A percentile compares a stretch with the other conserved stretches of the same genome.
phyloP scores from a whole-genome alignment of 1,140 invertebrate species.

The Drosophila oshimai region DNA sequence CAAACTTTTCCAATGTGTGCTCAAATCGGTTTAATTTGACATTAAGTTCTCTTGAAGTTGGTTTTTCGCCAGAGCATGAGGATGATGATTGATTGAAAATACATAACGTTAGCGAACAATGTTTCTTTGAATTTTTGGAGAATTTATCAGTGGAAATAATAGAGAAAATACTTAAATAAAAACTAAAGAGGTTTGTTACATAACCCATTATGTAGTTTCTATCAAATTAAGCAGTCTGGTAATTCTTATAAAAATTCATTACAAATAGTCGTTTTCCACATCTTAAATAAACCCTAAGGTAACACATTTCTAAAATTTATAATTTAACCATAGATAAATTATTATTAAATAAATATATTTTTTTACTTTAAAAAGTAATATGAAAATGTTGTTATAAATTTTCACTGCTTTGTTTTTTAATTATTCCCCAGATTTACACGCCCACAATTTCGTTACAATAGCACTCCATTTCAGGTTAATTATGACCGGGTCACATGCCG shows the following conservation, averaged over 20 bases:
- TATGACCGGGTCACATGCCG: constrained; percentile 38
- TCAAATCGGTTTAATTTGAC: constrained; percentile 20
- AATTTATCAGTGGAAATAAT: no score
- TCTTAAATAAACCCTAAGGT: no score
- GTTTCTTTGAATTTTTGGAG: neutral
- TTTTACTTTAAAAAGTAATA: no score
- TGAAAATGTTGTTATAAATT: neutral
- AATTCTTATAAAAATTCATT: no score
- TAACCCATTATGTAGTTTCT: no score
- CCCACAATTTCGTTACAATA: constrained; percentile 2
- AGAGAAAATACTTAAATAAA: no score
- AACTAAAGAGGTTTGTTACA: no score
- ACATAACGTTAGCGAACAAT: neutral
- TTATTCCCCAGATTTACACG: neutral
- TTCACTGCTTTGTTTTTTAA: neutral
- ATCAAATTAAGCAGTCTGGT: no score
- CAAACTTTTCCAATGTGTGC: constrained; percentile 25
- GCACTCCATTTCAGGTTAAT: constrained; percentile 47
- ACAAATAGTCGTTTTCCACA: no score
- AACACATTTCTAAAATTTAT: no score
- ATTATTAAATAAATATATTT: no score
- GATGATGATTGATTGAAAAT: constrained; percentile 29
- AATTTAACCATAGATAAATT: no score
- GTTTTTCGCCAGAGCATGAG: neutral
- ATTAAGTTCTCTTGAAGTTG: constrained; percentile 20